Evolutionary conservation across 2,888 invertebrate species (phyloP), one percentile per base, ranked within the genome.

Genomic region (Notodonta ziczac): DNA sequence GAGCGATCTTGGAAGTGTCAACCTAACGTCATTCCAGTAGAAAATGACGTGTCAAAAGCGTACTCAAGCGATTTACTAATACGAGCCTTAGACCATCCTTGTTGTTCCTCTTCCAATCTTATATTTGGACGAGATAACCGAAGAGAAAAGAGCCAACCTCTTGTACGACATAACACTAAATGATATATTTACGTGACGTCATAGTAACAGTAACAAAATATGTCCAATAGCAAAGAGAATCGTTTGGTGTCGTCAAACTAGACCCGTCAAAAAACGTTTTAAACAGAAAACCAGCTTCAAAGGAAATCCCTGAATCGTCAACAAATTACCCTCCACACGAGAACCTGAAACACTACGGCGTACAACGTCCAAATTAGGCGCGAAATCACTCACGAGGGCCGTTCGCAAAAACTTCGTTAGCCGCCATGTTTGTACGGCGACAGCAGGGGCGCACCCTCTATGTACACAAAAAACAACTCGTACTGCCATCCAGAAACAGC

Each of bases 391-490:
- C 91, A 90, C 91, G 87, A 88, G 86, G 79, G 83, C 76, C 80
- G 78, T 84, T 86, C 88, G 88, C 90, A 91, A 90, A 91, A 92
- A 92, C 90, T 88, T 91, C 88, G 91, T 93, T 91, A 91, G 86
- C 80, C 82, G 93, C 93, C 93, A 93, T 93, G 84, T 93, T 93
- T 92, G 91, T 87, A 88, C 89, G 84, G 88, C 87, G 90, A 91
- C 92, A 90, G 87, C 79, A 85, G 89, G 89, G 91, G 90, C 87
- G 90, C 90, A 89, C 91, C 91, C 91, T 91, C 90, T 91, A 91
- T 92, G 85, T 91, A 92, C 88, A 91, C 88, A 89, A 63, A n/a
- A 65, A 64, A 65, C 70, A 66, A 63, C 63, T 69, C 67, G 67
- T 67, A 84, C 13, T 54, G 12, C 54, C 39, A 35, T 14, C n/a